phyloP scores from a whole-genome alignment of 2,113 vertebrate genomes.

The Lampris megalopsis region DNA sequence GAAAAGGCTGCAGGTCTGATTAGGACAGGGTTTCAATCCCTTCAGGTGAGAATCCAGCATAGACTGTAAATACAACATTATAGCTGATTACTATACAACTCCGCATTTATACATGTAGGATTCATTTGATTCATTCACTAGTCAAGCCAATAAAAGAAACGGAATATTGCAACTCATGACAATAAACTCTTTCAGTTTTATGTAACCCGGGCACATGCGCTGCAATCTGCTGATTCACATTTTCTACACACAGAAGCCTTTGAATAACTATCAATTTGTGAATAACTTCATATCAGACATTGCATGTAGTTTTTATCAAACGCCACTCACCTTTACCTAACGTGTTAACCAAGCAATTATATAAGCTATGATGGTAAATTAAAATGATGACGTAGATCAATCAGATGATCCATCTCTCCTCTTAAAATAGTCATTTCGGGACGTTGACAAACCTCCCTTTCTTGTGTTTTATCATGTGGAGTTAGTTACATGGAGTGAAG shows the following conservation, averaged over 20 bases:
- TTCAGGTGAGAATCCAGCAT: neutral
- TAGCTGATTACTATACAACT: neutral
- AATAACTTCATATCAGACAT: neutral
- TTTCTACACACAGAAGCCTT: slow-evolving; percentile 1
- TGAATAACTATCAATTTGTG: neutral
- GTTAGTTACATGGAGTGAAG: slow-evolving; percentile 11
- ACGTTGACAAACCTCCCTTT: slow-evolving; percentile 54
- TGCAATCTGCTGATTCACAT: neutral
- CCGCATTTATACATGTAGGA: neutral
- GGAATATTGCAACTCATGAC: neutral
- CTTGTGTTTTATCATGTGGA: slow-evolving; percentile 48
- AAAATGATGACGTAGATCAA: neutral
- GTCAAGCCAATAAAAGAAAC: neutral
- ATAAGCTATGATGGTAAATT: neutral
- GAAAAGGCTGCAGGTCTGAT: neutral
- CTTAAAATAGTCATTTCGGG: slow-evolving; percentile 21
- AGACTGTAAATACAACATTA: neutral
- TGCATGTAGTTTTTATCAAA: neutral
- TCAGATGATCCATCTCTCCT: slow-evolving; percentile 1
- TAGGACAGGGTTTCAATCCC: neutral
- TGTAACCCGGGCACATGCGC: neutral
- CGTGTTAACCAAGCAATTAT: neutral
- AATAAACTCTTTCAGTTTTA: neutral
- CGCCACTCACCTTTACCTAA: neutral
- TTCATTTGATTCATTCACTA: neutral